Percentiles rank a stretch among this genome's conserved stretches.
phyloP scores from a whole-genome alignment of 2,113 vertebrate genomes.

The Castor canadensis region DNA sequence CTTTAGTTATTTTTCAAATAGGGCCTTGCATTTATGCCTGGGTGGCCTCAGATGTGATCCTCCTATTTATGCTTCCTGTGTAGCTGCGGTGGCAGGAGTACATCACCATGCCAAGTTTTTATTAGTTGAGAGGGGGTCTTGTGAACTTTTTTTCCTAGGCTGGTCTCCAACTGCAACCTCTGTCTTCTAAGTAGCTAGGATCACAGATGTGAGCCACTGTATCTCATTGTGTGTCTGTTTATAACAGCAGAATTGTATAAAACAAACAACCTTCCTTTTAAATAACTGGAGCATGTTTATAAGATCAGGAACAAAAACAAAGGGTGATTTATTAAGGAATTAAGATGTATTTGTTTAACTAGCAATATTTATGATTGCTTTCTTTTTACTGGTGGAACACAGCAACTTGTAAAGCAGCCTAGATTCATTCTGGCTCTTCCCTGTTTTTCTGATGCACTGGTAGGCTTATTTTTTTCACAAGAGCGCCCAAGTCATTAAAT shows the following conservation, averaged over 20 bases:
- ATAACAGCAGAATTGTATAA: neutral
- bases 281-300: neutral
- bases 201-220: too few relatives aligned
- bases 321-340: neutral
- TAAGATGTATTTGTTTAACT: neutral
- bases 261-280: slow-evolving; percentile 38
- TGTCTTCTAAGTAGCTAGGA: too few relatives aligned
- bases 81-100: too few relatives aligned
- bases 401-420: neutral
- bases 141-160: too few relatives aligned
- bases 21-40: too few relatives aligned
- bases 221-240: too few relatives aligned
- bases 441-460: slow-evolving; percentile 2
- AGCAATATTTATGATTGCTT: neutral
- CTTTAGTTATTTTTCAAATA: too few relatives aligned
- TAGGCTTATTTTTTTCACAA: slow-evolving; percentile 64
- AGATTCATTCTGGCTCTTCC: neutral
- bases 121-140: too few relatives aligned
- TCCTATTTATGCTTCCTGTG: too few relatives aligned
- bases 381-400: slow-evolving; percentile 14
- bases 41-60: too few relatives aligned
- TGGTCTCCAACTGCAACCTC: too few relatives aligned
- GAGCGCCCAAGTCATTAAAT: slow-evolving; percentile 51
- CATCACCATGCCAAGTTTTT: too few relatives aligned
- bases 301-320: slow-evolving; percentile 6